Base-by-base conservation (phyloP, 2,888 invertebrate genomes). In the Drosophila borborema region DNA sequence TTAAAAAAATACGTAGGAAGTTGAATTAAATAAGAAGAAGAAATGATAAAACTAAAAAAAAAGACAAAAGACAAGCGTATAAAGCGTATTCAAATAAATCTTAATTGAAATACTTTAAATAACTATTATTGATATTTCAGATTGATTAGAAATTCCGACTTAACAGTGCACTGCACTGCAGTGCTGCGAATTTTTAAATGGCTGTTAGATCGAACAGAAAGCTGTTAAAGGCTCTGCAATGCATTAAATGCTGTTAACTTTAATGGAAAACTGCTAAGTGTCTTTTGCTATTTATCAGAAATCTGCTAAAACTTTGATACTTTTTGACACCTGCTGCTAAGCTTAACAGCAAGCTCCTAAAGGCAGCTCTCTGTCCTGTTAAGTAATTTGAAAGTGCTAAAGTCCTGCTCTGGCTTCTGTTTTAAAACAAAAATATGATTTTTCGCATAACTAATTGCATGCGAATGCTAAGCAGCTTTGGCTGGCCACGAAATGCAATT, bases 401-500 rank as follows among this genome's bases (percentile, higher is more conserved):
- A 28, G n/a, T 3, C 2, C 10, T n/a, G 16, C 16, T 63, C 2
- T 28, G 34, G 63, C 72, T 71, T 40, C 72, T 56, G 72, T 71
- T 49, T 20, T 7, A 36, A 40, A 31, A 28, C 2, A 10, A 18
- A 10, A 49, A 45, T 36, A 18, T 40, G 65, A 67, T 40, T 58
- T 58, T 67, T 38, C 8, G 8, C 2, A 12, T 34, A 38, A 38
- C 20, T 46, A 31, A 48, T 40, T 41, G 20, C 1, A 7, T 4
- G 18, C 20, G 23, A 28, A 71, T 49, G n/a, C 45, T 72, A 53
- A 51, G 61, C 23, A 48, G 48, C 61, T 65, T 55, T 23, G 20
- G n/a, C 28, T 53, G 69, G 18, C 40, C 48, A 67, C 60, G 64
- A 82, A 84, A 88, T 86, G 75, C 77, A 88, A 84, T 84, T 84